Evolutionary conservation across 2,888 invertebrate species (phyloP), one percentile per base, ranked within the genome.

Genomic region (Mylabris sibirica): DNA sequence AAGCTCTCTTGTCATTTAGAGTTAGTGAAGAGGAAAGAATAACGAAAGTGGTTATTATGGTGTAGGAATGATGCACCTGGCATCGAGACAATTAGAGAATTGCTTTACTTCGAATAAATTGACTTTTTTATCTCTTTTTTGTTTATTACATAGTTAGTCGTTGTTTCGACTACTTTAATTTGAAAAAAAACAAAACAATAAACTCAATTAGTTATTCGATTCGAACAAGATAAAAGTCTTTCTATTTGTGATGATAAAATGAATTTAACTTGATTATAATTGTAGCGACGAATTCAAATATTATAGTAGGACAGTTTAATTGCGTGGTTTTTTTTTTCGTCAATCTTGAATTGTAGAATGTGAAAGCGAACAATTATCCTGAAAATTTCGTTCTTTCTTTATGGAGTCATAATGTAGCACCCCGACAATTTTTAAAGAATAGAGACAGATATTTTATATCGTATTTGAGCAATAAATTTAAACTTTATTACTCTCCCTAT

Each of bases 211-310:
- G 17, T 20, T 49, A 20, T 49, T 53, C 11, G 3, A 11, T 22
- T 6, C 22, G 22, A 57, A 4, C 12, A 9, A 20, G n/a, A 49
- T 49, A 20, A 49, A 11, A 49, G 20, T 49, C 9, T 8, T 49
- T 20, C 49, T 20, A 49, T 20, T 20, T 11, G 44, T 44, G 2
- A 49, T 9, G 2, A 53, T 22, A 53, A 12, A 53, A 53, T 22
- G 49, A 57, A 65, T 65, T 70, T 70, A 60, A 67, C 63, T 65
- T 66, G 60, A 63, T 59, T 65, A 60, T 70, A 70, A 70, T 67
- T 8, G 53, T 11, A 64, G 67, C 60, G 60, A 61, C 17, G 44
- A 53, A 60, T 64, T 67, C 67, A 65, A 67, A 70, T 65, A 70
- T 70, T 65, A 70, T 65, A 70, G 67, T 65, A 64, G 53, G 5